Evolutionary conservation across 2,888 invertebrate species (phyloP).

Genomic region (Piscicola geometra): DNA sequence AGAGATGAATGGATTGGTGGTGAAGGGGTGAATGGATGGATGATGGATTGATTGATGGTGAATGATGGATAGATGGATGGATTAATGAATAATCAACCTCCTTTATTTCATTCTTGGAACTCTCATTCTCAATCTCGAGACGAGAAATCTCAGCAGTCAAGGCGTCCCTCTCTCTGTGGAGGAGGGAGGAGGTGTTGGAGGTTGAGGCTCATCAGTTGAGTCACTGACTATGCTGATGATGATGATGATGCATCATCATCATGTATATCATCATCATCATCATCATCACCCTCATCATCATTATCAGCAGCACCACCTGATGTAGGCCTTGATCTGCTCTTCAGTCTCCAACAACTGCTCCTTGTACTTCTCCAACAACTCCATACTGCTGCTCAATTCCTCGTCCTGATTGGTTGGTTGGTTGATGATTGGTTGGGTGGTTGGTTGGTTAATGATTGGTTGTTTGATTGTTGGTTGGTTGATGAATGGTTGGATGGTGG

Average conservation of each 20-base stretch:
- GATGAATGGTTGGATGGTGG: too few species aligned
- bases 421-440: too few species aligned
- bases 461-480: too few species aligned
- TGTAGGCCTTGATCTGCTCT: constrained; percentile 62
- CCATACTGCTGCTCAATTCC: constrained; percentile 96
- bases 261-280: too few species aligned
- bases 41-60: neutral
- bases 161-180: constrained; percentile 8
- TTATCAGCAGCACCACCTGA: constrained; percentile 59
- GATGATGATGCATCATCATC: too few species aligned
- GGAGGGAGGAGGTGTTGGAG: neutral
- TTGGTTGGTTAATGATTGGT: too few species aligned
- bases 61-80: neutral
- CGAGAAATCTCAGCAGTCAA: constrained; percentile 21
- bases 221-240: too few species aligned
- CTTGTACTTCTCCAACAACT: constrained; percentile 78
- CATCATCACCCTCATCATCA: neutral
- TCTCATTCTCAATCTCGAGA: constrained; percentile 27
- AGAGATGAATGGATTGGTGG: neutral
- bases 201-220: too few species aligned
- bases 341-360: constrained; percentile 97
- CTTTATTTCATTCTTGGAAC: constrained; percentile 29
- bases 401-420: constrained; percentile 76
- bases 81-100: constrained; percentile 6
- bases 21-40: neutral